These are phyloP conservation scores for Mugil cephalus DNA, from an alignment of 2,113 vertebrate species.

Conservation along the genomic window DNA sequence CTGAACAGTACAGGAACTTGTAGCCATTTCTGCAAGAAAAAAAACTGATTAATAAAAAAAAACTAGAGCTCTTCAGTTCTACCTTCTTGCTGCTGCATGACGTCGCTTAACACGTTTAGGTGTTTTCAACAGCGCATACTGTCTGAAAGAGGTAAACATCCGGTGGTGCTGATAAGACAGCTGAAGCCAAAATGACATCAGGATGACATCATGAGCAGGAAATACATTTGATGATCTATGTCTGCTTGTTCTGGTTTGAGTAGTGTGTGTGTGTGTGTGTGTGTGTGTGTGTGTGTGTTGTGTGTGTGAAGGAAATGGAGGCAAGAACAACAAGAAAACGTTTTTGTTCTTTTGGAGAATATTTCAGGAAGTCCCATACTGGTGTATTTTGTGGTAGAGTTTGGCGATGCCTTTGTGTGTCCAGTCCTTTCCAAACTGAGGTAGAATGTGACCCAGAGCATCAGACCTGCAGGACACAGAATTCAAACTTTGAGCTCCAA, in stretches of 20 bases:
- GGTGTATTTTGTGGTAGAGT: conserved; percentile 95
- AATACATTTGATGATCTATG: neutral
- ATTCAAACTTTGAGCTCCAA: too few relatives aligned
- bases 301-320: neutral
- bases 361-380: conserved; percentile 78
- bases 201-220: neutral
- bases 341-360: neutral
- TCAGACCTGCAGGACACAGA: conserved; percentile 87
- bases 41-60: neutral
- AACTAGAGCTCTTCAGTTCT: too few relatives aligned
- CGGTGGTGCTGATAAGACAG: conserved; percentile 6
- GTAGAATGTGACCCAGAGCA: conserved; percentile 94
- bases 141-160: conserved; percentile 2
- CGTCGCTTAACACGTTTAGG: neutral
- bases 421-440: conserved; percentile 97
- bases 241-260: neutral
- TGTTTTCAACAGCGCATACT: neutral
- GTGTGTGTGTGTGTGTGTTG: neutral
- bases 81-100: too few relatives aligned
- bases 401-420: conserved; percentile 93
- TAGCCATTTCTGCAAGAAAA: conserved; percentile 90
- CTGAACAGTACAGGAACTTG: conserved; percentile 97
- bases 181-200: conserved; percentile 13
- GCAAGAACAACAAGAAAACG: neutral
- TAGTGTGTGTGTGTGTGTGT: neutral